phyloP scores from a whole-genome alignment of 2,113 vertebrate genomes.

The Odocoileus hemionus region DNA sequence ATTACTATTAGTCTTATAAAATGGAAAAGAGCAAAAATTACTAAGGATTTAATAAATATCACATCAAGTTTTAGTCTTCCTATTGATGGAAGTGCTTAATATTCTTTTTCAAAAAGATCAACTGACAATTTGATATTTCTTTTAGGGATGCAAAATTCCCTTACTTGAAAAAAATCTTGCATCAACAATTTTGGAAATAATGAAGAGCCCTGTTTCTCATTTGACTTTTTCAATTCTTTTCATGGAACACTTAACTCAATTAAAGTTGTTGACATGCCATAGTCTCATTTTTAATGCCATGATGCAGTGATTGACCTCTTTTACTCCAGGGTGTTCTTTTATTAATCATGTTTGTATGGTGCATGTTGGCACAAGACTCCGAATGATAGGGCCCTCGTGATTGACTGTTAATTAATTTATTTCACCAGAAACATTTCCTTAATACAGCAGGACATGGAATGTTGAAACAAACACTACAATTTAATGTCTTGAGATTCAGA shows the following conservation, averaged over 20 bases:
- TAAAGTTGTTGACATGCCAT: slow-evolving; percentile 62
- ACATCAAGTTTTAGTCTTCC: slow-evolving; percentile 73
- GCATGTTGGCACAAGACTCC: background rate
- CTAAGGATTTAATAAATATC: slow-evolving; percentile 73
- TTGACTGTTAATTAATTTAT: slow-evolving; percentile 62
- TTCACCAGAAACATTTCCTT: slow-evolving; percentile 41
- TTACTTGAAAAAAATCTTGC: slow-evolving; percentile 44
- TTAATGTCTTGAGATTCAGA: slow-evolving; percentile 32
- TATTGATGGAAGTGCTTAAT: slow-evolving; percentile 75
- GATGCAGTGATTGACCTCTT: slow-evolving; percentile 50
- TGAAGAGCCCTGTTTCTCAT: slow-evolving; percentile 24
- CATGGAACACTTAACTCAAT: slow-evolving; percentile 70
- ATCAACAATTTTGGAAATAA: slow-evolving; percentile 65
- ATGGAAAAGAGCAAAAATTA: slow-evolving; percentile 68
- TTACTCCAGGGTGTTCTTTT: slow-evolving; percentile 42
- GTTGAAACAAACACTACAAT: slow-evolving; percentile 15
- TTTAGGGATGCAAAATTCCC: slow-evolving; percentile 55
- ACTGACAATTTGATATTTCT: slow-evolving; percentile 60
- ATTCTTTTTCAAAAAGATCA: slow-evolving; percentile 71
- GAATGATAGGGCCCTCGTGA: background rate
- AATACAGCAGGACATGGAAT: background rate
- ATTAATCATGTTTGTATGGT: slow-evolving; percentile 60
- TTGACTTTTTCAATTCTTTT: slow-evolving; percentile 42
- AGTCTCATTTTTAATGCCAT: slow-evolving; percentile 45
- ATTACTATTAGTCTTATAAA: slow-evolving; percentile 71